Base-by-base conservation (phyloP, 2,888 invertebrate species). In the Neocrepidodera transversa region DNA sequence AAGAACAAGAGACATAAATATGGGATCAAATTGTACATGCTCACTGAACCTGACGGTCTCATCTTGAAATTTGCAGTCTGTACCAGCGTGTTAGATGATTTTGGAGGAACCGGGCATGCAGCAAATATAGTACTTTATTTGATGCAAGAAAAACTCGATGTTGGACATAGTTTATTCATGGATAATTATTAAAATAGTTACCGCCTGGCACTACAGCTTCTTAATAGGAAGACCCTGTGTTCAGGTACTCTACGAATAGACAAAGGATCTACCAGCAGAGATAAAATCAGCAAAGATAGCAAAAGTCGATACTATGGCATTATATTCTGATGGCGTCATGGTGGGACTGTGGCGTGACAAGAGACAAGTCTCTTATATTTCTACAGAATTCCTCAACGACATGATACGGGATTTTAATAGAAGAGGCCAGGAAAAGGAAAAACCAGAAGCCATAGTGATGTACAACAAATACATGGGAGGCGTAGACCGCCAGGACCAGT, bases 221-320 rank as follows among this genome's bases (percentile, higher is more conserved):
- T 63, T 17, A 10, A 36, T 11, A 30, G 50, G 48, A 55, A 65
- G 7, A 69, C 71, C n/a, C 76, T 77, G 59, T 74, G 74, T 56
- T 78, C 78, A 11, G 78, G 78, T 13, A 76, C 72, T 0, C 60
- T 79, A 17, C 68, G 66, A 14, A 26, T 59, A 11, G 64, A 69
- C 45, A 50, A 68, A 68, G 56, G 40, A 59, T 6, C 69, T 59
- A 51, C 69, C 68, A n/a, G 42, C 35, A 35, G 64, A 71, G 38
- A 63, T 74, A n/a, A 54, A 48, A 38, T 40, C 49, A 30, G 63
- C 60, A 54, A 71, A 68, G 57, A 58, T 68, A 43, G 63, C 65
- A 55, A 60, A 56, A 48, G 58, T 65, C 6, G 62, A 71, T 63
- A 67, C 60, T 11, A 55, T 65, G 38, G 48, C 50, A 32, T 53